Base-by-base conservation (phyloP, 2,113 vertebrate species). In the Alces alces region DNA sequence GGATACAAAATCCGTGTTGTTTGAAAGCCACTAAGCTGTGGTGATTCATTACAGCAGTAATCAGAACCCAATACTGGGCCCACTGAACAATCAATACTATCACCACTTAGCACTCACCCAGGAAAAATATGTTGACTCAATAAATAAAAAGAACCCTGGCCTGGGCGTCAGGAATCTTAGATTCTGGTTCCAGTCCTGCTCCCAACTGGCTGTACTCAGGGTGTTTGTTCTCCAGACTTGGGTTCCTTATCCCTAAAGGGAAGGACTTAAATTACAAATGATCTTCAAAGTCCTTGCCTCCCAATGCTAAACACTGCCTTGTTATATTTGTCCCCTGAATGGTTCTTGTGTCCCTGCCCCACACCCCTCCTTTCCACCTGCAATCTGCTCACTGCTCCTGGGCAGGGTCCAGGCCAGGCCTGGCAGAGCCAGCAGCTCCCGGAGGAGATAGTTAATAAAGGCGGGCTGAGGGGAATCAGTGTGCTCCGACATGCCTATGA, bases 381-480 rank as follows among this genome's bases (percentile, higher is more conserved):
- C 84, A 97, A 21, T 80, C 90, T 95, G 89, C 87, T 87, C 47
- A 60, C 92, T 25, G 80, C 66, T 93, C 79, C 33, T 1, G 1
- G 93, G 97, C 93, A 86, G 66, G 55, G 85, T 25, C 66, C 93
- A 13, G 78, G 86, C 91, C n/a, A 60, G 95, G 54, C 21, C 86
- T 60, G n/a, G 47, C 1, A 7, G 92, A 85, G 92, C 70, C 94
- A 36, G 91, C 15, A 55, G 97, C 95, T 79, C 60, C 55, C 1
- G 1, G 95, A 98, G 98, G 97, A 98, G 98, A 98, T 60, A 98
- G 98, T 98, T 98, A 98, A 99, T 98, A 98, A 98, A 98, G 92
- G 94, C 95, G 64, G 96, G 97, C 97, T 98, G 93, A 79, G 95
- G 93, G 91, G 97, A 98, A 98, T 98, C 98, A 73, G 98, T 98